Base-by-base conservation (phyloP, 2,888 invertebrate species). In the Aspidiotus destructor region DNA sequence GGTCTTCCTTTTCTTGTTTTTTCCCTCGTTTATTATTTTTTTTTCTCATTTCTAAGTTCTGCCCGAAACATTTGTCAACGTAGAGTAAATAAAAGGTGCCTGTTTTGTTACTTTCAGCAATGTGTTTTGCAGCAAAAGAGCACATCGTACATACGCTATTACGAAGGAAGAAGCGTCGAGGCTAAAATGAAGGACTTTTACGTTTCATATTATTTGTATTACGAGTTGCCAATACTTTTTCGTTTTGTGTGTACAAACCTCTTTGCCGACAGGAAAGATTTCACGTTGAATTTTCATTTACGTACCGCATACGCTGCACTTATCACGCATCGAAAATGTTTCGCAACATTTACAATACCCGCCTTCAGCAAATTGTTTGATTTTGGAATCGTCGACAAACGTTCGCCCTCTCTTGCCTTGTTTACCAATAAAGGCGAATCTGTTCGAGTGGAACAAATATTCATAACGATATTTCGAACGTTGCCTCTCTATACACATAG, bases 381-480 rank as follows among this genome's bases (percentile, higher is more conserved):
- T 63, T 63, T 63, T 54, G 28, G 28, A 11, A 10, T 62, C 16
- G 61, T 52, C n/a, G 48, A 16, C 16, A 28, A 41, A 54, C n/a
- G 53, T 52, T 53, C 15, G 54, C 52, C 44, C 53, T 41, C 40
- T 28, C 28, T 28, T 28, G 28, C 28, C 28, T 63, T 63, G 63
- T 63, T 63, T 63, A 54, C 63, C 54, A 28, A 55, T 16, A 17
- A 54, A 62, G 28, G 53, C 41, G 54, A 48, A 54, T 63, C 63
- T 54, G 53, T 54, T 63, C 63, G 53, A 54, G 63, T 63, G 63
- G 63, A 63, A 63, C 63, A 63, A 63, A 63, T 48, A 63, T 63
- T 63, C 48, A 63, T 55, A 54, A 63, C 54, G 41, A 40, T 9
- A 63, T 63, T 63, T 63, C 53, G 17, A 40, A 60, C 60, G 40